These are phyloP conservation scores for Indicator indicator DNA, from an alignment of 2,113 vertebrate genomes.

Conservation along the genomic window DNA sequence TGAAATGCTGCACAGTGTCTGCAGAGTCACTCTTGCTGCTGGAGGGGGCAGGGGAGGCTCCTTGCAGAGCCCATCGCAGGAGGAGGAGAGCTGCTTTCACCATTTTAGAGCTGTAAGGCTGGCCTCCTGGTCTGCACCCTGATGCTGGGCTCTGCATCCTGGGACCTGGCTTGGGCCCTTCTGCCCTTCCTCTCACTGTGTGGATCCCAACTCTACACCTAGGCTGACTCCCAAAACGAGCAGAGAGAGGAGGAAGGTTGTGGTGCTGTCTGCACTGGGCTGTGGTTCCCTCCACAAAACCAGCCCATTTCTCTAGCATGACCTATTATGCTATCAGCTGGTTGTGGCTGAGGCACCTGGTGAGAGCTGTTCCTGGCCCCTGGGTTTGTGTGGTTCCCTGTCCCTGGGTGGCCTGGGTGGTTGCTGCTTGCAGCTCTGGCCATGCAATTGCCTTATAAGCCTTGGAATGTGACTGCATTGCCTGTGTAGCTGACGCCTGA, in stretches of 20 bases:
- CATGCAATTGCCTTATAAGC: conserved; percentile 80
- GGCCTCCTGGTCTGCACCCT: background rate
- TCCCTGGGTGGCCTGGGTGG: background rate
- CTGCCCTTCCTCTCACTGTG: background rate
- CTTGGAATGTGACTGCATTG: conserved; percentile 70
- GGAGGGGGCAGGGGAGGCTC: background rate
- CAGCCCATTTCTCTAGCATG: accelerated
- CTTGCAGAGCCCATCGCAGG: background rate
- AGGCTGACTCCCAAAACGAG: background rate
- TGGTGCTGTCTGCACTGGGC: background rate
- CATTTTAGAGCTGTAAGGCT: accelerated
- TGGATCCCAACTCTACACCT: accelerated
- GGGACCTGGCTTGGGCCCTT: background rate
- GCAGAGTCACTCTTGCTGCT: background rate
- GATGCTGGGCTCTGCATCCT: background rate
- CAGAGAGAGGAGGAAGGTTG: background rate
- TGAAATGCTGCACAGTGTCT: background rate
- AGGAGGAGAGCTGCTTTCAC: background rate
- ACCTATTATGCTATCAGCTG: accelerated
- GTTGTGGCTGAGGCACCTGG: background rate
- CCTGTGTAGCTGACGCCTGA: background rate
- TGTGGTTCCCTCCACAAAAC: background rate
- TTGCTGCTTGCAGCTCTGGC: background rate
- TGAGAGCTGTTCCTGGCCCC: background rate
- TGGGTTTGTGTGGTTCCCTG: background rate